A percentile compares a stretch with the other conserved stretches of the same genome.
These are phyloP conservation scores for Phymastichus coffea DNA, from an alignment of 1,140 invertebrate genomes.

Conservation along the genomic window DNA sequence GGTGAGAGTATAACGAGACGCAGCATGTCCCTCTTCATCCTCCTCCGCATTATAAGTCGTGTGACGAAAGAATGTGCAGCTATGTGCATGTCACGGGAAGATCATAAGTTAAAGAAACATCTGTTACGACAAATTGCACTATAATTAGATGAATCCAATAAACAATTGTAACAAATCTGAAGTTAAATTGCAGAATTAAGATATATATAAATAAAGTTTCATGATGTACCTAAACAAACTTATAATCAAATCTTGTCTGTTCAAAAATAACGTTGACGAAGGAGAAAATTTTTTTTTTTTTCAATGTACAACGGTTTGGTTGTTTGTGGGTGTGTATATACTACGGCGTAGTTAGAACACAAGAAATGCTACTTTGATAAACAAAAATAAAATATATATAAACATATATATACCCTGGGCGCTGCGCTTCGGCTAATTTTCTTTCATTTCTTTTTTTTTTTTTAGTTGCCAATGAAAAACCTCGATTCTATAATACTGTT, in stretches of 20 bases:
- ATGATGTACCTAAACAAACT: conserved; percentile 3
- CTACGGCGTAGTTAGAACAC: neutral
- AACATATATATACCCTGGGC: neutral
- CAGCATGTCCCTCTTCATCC: too few relatives aligned
- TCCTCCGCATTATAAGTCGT: too few relatives aligned
- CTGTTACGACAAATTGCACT: conserved; percentile 1
- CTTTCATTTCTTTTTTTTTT: neutral
- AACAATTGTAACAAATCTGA: neutral
- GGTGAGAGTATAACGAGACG: too few relatives aligned
- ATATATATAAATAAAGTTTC: conserved; percentile 10
- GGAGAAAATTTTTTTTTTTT: neutral
- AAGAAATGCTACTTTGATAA: neutral
- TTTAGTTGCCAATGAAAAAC: neutral
- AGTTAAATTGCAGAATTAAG: conserved; percentile 6
- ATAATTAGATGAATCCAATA: neutral
- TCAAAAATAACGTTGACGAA: neutral
- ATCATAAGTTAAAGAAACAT: too few relatives aligned
- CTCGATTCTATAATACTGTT: neutral
- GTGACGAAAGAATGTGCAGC: too few relatives aligned
- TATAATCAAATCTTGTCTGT: neutral
- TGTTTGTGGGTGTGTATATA: neutral
- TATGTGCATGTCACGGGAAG: too few relatives aligned
- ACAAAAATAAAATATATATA: too few relatives aligned
- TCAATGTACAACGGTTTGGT: neutral
- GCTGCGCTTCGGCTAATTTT: neutral